Base-by-base conservation (phyloP, 2,888 invertebrate genomes). In the Trichogramma evanescens region DNA sequence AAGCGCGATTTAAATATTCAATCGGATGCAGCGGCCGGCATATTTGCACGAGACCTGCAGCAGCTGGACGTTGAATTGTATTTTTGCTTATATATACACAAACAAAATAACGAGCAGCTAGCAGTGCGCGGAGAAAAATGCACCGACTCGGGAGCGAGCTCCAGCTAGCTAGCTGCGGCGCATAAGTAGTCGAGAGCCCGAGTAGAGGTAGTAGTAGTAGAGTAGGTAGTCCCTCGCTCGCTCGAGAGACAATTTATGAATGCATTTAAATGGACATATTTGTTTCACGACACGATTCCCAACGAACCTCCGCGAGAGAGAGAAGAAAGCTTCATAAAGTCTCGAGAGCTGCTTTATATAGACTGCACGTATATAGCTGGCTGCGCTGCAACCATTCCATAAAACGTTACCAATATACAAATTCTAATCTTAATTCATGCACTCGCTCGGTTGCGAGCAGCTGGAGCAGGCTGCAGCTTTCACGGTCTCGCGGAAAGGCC, bases 1-100 rank as follows among this genome's bases (percentile, higher is more conserved):
- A 45, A 7, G 40, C 41, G 43, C 58, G 63, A 63, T 60, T 65
- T 63, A 61, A 63, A 63, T 65, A 61, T 61, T 64, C 58, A 48
- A 64, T 64, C 62, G 58, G 61, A 63, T 63, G 58, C 42, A 13
- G 45, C 26, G 38, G n/a, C 8, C 8, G 9, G 42, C 26, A 26
- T 26, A 26, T 26, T 26, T 4, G 46, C 43, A 43, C 48, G 48
- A 48, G 10, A 13, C 48, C 5, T 6, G 10, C 10, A 13, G 10
- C 48, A 6, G 48, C 10, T 48, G 48, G 48, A 48, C 26, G n/a
- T 10, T 4, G 48, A 48, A 10, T 48, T 10, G 3, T 13, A 48
- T 7, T 46, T 46, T 46, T 46, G 6, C 9, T 46, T 7, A 9
- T 46, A 5, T 10, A 6, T 6, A 13, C n/a, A 4, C 10, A 5